Percentiles rank a stretch among this genome's conserved stretches.
Conservation (phyloP, 2,113 vertebrate species). For the Lynx canadensis region DNA sequence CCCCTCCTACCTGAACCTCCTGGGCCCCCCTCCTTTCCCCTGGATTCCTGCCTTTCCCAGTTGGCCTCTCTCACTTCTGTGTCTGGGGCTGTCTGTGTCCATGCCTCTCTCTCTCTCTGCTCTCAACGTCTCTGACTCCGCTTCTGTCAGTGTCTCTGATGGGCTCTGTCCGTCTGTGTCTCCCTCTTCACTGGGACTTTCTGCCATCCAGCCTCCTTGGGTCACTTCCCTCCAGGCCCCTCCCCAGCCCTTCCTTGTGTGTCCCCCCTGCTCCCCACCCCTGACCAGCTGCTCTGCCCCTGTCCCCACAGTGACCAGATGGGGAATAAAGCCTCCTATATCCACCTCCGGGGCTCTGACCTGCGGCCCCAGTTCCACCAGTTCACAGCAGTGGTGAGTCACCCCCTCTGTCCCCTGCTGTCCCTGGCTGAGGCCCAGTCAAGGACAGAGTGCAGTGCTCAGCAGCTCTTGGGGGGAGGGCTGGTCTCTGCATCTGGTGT, state of each 20-base stretch:
- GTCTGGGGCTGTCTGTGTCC: neutral
- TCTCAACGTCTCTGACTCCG: neutral
- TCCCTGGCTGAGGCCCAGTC: fast-evolving
- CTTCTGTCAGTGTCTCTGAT: neutral
- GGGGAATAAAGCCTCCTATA: constrained; percentile 97
- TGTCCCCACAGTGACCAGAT: constrained; percentile 92
- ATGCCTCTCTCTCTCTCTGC: neutral
- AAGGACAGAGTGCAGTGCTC: fast-evolving
- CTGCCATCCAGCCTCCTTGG: neutral
- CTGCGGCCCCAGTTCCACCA: constrained; percentile 96
- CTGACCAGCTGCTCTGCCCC: neutral
- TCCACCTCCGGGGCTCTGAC: constrained; percentile 95
- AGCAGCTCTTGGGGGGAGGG: fast-evolving
- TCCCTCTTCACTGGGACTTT: neutral
- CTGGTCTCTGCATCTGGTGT: fast-evolving
- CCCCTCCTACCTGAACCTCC: neutral
- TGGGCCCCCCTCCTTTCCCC: neutral
- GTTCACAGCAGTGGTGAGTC: constrained; percentile 98
- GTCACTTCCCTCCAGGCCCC: too few species aligned
- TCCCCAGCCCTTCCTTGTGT: fast-evolving
- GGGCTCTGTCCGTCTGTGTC: neutral
- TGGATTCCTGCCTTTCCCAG: fast-evolving
- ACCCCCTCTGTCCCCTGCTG: fast-evolving
- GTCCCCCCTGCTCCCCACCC: neutral
- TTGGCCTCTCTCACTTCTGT: fast-evolving